Conservation (phyloP, 2,888 invertebrate species). For the Oscheius sp. region DNA sequence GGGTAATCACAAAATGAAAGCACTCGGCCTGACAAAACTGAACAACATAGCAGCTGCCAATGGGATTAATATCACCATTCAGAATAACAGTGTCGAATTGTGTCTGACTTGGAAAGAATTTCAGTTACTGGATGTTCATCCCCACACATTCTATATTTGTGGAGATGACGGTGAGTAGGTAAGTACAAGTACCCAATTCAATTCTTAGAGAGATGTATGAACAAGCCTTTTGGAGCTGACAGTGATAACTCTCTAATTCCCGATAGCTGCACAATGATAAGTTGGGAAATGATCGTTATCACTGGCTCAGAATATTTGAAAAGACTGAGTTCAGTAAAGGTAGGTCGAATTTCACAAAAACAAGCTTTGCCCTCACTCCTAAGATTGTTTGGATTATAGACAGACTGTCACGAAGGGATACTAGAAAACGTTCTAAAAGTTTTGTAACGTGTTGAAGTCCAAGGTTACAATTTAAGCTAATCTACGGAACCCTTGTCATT, state of each 20-base stretch:
- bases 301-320: slow-evolving; percentile 2
- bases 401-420: too few relatives aligned
- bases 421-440: too few relatives aligned
- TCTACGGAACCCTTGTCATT: too few relatives aligned
- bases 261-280: not conserved
- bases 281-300: not conserved
- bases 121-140: too few relatives aligned
- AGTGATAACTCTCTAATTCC: slow-evolving; percentile 9
- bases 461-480: too few relatives aligned
- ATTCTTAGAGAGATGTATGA: not conserved
- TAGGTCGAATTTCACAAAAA: not conserved
- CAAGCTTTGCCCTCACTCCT: too few relatives aligned
- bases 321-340: slow-evolving; percentile 5
- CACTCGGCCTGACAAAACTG: not conserved
- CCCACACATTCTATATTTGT: too few relatives aligned
- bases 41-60: not conserved
- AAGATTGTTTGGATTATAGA: too few relatives aligned
- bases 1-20: not conserved
- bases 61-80: not conserved
- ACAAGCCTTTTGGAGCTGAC: not conserved
- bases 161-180: too few relatives aligned
- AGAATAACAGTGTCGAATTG: not conserved
- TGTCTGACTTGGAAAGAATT: not conserved
- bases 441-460: too few relatives aligned
- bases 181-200: not conserved